Evolutionary conservation across 2,888 invertebrate species (phyloP), one percentile per base, ranked within the genome.

Genomic region (Apamea crenata): DNA sequence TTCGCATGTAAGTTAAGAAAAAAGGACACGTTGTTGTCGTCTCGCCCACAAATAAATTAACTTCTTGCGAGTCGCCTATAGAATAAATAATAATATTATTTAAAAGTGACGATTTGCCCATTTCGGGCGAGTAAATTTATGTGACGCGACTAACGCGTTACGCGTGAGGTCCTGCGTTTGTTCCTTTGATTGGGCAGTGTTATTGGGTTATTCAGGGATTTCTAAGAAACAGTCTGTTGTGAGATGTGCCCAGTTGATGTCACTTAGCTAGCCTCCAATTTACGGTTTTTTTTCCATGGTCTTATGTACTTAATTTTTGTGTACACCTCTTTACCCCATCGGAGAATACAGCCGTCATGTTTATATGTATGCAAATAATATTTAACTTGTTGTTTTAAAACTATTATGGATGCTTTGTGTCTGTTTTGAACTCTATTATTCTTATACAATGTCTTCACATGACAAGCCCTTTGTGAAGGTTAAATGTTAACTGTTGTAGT

Each of bases 391-490:
- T 29, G 6, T 56, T 36, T 66, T 40, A 32, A 65, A 36, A 74
- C 14, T 68, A 36, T 66, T 18, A 70, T 78, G 3, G 16, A 78
- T 66, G 44, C 21, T 70, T 56, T 53, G 5, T 32, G 25, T 25
- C n/a, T 50, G 25, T 53, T 76, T 76, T 47, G 3, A 61, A 65
- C 69, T 50, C 14, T 29, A 16, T 50, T 36, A 18, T 66, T 29
- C 12, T 59, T n/a, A 68, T n/a, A 68, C 63, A 67, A 25, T n/a
- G 32, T 65, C 32, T 44, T 36, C 29, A 84, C 74, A 78, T 68
- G 80, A 68, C 72, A 72, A n/a, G 63, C 69, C 75, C 29, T 83
- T 59, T 69, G 65, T 72, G 36, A 65, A 79, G 80, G 68, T 61
- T 75, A n/a, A 69, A 66, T 74, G 74, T 72, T 66, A 56, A 74